Base-by-base conservation (phyloP, 2,113 vertebrate species). In the Sylvia atricapilla region DNA sequence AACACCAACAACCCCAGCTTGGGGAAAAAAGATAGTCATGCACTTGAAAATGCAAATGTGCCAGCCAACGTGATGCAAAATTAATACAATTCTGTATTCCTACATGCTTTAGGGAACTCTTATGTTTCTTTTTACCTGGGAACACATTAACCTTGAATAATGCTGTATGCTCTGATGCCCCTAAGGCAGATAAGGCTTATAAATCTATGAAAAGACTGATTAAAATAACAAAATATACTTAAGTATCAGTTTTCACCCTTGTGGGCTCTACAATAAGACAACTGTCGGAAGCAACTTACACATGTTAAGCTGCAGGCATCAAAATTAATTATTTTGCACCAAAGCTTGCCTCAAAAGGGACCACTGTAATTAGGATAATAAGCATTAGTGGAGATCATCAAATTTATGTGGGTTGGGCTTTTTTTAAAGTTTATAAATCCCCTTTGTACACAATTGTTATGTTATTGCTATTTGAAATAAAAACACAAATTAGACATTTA, bases 321-420 rank as follows among this genome's bases (percentile, higher is more conserved):
- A 97, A 95, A 94, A 96, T 95, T 92, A 95, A 85, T 97, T 96
- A 97, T 93, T 85, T 84, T 84, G 84, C 56, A 85, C 69, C 63
- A 93, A 91, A 76, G 69, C 59, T 64, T 89, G 49, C 73, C 92
- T 95, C 96, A 95, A 43, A 97, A 92, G 96, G 89, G 90, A 92
- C 70, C 25, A 47, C 49, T 89, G 58, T 96, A 96, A 96, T 96
- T 96, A 94, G 70, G 67, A 95, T 93, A 96, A 95, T 93, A 85
- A 97, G 70, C 92, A 93, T 89, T 87, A 95, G 52, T 31, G n/a
- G 44, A 76, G 11, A 69, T 86, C 21, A 20, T 84, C 73, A 95
- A 93, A 95, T 90, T 95, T 94, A 93, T 56, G 43, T 52, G 56
- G 49, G 39, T 22, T 84, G 15, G 6, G 2, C 3, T 43, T 92